Percentiles rank a stretch among this genome's conserved stretches.
phyloP scores from a whole-genome alignment of 2,113 vertebrate species.

The Indicator maculatus region DNA sequence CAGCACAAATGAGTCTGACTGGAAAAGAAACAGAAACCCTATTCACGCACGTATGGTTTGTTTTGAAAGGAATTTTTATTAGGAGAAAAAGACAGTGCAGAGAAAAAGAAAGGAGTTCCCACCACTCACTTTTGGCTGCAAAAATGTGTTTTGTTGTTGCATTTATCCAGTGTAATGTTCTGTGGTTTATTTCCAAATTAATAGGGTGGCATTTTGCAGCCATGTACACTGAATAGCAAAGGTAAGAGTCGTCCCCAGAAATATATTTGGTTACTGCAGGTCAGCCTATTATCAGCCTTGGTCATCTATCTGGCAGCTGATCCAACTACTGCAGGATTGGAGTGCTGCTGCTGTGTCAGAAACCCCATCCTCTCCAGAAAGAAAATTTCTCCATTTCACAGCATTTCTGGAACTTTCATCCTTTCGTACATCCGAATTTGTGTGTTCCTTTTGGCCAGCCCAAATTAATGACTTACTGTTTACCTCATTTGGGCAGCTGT shows the following conservation, averaged over 20 bases:
- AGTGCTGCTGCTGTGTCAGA: neutral
- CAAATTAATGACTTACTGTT: neutral
- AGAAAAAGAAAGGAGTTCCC: neutral
- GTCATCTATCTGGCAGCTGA: neutral
- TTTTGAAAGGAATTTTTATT: neutral
- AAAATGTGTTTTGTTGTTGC: neutral
- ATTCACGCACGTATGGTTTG: neutral
- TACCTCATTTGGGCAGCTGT: neutral
- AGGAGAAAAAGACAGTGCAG: neutral
- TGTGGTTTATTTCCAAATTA: neutral
- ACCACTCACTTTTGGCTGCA: neutral
- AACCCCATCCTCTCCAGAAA: neutral
- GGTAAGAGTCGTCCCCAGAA: neutral
- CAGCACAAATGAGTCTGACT: neutral
- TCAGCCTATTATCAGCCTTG: fast-evolving
- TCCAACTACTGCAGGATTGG: neutral
- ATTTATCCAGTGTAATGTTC: neutral
- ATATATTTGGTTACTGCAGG: neutral
- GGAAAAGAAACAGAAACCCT: neutral
- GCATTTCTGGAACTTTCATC: neutral
- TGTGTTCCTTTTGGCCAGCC: neutral
- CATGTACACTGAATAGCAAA: neutral
- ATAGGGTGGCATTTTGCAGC: neutral
- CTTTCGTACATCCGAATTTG: neutral
- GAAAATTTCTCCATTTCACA: neutral